phyloP scores from a whole-genome alignment of 2,797 vertebrate species.

The Synaphobranchus kaupii region DNA sequence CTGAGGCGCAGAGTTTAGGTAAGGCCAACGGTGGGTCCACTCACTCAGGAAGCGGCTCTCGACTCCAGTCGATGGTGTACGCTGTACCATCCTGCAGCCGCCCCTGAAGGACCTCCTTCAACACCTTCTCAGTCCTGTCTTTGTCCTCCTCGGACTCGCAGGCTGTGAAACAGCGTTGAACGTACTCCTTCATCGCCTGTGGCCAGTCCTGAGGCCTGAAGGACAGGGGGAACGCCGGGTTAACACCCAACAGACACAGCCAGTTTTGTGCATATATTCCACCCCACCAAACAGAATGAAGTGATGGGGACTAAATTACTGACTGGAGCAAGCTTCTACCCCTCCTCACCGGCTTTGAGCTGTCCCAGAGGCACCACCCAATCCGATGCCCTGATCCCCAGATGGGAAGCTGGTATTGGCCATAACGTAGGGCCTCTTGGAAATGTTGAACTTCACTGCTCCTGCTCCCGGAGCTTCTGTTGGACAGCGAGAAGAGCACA shows the following conservation, averaged over 20 bases:
- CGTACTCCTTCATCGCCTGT: constrained; percentile 92
- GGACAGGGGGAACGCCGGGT: background rate
- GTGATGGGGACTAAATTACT: background rate
- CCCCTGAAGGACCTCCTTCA: constrained; percentile 90
- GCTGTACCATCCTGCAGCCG: constrained; percentile 89
- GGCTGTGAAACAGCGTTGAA: constrained; percentile 91
- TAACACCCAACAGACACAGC: background rate
- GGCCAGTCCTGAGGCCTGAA: constrained; percentile 90
- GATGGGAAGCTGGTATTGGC: constrained; percentile 74
- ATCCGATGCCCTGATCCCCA: constrained; percentile 70
- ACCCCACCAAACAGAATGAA: background rate
- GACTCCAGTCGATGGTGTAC: constrained; percentile 91
- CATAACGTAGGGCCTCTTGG: constrained; percentile 81
- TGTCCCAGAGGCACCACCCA: constrained; percentile 42
- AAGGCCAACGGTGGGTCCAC: constrained; percentile 40
- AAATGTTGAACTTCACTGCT: constrained; percentile 87
- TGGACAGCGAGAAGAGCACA: background rate
- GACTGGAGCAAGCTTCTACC: background rate
- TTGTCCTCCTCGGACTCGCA: constrained; percentile 92
- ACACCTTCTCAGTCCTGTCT: constrained; percentile 87
- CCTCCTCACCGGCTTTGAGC: constrained; percentile 74
- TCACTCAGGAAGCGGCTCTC: constrained; percentile 88
- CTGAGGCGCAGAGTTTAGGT: background rate
- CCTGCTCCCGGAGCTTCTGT: constrained; percentile 84
- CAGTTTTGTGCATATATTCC: too few relatives aligned